Conservation (phyloP, 1,140 invertebrate species). For the Drosophila bipectinata region DNA sequence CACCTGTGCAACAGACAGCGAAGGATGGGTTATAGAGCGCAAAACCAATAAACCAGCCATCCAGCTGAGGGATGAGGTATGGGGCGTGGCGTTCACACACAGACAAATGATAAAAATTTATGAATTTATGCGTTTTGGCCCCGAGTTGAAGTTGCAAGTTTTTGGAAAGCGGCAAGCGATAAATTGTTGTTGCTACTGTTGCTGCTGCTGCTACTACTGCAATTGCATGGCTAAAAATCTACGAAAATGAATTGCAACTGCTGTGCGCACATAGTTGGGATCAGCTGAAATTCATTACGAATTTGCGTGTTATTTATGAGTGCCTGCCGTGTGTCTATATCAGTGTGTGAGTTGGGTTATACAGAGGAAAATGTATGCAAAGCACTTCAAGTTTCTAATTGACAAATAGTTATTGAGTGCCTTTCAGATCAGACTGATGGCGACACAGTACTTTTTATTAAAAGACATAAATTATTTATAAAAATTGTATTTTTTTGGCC, state of each 20-base stretch:
- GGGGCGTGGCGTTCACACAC: conserved; percentile 42
- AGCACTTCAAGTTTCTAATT: background rate
- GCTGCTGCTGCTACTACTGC: conserved; percentile 14
- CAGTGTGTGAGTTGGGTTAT: conserved; percentile 10
- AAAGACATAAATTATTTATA: background rate
- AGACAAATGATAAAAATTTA: conserved; percentile 82
- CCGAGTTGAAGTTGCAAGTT: conserved; percentile 74
- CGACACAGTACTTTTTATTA: background rate
- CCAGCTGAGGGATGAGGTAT: conserved; percentile 15
- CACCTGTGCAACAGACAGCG: conserved; percentile 84
- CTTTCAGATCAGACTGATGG: background rate
- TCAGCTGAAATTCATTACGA: conserved; percentile 82
- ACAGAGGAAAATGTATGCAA: background rate
- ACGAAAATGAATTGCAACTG: conserved; percentile 78
- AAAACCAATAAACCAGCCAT: conserved; percentile 79
- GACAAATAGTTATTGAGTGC: background rate
- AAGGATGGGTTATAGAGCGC: conserved; percentile 58
- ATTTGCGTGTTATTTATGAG: conserved; percentile 82
- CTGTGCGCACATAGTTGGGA: conserved; percentile 70
- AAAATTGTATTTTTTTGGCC: background rate
- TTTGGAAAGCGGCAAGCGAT: conserved; percentile 59
- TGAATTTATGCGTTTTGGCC: conserved; percentile 79
- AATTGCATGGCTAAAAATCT: conserved; percentile 67
- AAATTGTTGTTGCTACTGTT: conserved; percentile 62
- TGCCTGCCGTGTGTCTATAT: conserved; percentile 26